phyloP scores from a whole-genome alignment of 2,113 vertebrate species.

The Phylloscopus trochiloides region DNA sequence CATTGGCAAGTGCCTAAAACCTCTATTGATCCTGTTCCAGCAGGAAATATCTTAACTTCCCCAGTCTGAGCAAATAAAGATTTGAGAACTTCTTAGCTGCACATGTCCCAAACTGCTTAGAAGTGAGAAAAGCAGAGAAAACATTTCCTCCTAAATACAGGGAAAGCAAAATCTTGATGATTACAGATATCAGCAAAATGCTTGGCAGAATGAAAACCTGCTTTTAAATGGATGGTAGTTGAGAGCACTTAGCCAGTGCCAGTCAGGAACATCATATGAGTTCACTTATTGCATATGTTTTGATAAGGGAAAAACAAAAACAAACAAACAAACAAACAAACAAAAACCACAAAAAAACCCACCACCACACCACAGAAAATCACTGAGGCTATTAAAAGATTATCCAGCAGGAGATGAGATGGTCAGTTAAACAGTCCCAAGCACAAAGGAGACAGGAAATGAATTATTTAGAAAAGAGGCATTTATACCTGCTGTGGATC shows the following conservation, averaged over 20 bases:
- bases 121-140: background rate
- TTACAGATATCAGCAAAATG: background rate
- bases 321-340: background rate
- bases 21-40: slow-evolving; percentile 5
- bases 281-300: background rate
- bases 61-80: background rate
- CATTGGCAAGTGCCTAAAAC: slow-evolving; percentile 10
- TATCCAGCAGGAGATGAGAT: background rate
- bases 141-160: background rate
- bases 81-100: background rate
- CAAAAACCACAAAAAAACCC: too few relatives aligned
- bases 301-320: background rate
- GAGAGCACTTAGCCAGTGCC: background rate
- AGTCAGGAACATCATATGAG: background rate
- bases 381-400: slow-evolving; percentile 23
- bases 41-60: slow-evolving; percentile 2
- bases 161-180: background rate
- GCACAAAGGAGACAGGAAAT: background rate
- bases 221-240: background rate
- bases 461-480: background rate
- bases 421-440: background rate
- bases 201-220: background rate
- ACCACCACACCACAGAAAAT: background rate
- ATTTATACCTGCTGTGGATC: slow-evolving; percentile 14
- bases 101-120: background rate